Evolutionary conservation across 2,888 invertebrate species (phyloP).

Genomic region (Dryomyza anilis): DNA sequence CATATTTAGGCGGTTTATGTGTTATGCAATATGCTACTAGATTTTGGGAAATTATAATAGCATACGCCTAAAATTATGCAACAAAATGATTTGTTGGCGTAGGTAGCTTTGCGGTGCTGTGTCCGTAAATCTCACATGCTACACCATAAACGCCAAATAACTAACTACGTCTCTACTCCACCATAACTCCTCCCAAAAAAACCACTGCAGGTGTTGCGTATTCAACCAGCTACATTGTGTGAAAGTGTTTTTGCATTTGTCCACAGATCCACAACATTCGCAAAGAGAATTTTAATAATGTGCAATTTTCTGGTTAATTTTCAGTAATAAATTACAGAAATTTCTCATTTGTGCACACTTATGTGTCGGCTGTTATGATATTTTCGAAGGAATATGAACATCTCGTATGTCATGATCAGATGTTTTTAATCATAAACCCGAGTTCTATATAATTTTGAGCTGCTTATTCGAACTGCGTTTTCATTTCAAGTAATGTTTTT

Average conservation of each 20-base stretch:
- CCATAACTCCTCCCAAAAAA: neutral
- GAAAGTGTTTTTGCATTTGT: neutral
- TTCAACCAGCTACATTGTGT: neutral
- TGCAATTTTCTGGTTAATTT: neutral
- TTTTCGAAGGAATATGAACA: no score
- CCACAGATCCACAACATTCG: conserved; percentile 1
- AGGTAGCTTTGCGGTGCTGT: neutral
- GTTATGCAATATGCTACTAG: no score
- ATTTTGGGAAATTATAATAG: no score
- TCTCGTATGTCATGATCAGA: no score
- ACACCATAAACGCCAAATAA: neutral
- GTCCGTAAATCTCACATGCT: neutral
- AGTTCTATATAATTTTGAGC: no score
- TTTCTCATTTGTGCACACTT: no score
- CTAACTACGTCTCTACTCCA: conserved; percentile 1
- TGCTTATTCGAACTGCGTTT: no score
- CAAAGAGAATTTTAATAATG: conserved; percentile 10
- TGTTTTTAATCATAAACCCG: no score
- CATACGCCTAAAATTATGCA: neutral
- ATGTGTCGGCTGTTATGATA: no score
- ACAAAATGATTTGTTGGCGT: neutral
- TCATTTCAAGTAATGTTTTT: no score
- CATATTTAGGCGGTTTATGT: no score
- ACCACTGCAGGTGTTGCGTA: conserved; percentile 16
- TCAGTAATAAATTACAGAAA: no score